A percentile compares a stretch with the other conserved stretches of the same genome.
phyloP scores from a whole-genome alignment of 1,140 invertebrate species.

The Eueides isabella region DNA sequence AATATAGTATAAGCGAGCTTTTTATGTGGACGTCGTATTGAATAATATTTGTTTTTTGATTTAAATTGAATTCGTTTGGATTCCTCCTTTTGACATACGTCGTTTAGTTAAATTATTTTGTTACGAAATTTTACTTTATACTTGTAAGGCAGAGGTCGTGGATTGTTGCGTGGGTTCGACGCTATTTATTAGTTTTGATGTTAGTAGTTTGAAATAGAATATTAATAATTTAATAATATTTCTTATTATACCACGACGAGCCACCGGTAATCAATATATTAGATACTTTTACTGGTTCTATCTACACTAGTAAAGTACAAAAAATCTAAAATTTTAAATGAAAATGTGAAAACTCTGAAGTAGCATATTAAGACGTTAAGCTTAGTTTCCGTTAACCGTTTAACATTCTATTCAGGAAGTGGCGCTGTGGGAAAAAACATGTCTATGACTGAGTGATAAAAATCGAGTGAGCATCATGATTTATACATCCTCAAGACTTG shows the following conservation, averaged over 20 bases:
- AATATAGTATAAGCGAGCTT: background rate
- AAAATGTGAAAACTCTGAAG: background rate
- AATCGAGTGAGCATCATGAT: conserved; percentile 46
- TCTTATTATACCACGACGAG: no score
- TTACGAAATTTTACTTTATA: background rate
- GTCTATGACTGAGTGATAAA: conserved; percentile 45
- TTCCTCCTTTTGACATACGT: background rate
- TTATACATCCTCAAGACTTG: conserved; percentile 44
- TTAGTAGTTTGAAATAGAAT: no score
- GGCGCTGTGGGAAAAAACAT: conserved; percentile 50
- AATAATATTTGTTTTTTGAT: background rate
- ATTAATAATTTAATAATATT: no score
- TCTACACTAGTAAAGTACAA: no score
- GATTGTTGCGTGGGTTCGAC: background rate
- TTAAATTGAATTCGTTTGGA: background rate
- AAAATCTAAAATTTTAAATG: no score
- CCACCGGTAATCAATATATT: no score
- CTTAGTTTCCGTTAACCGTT: conserved; percentile 38
- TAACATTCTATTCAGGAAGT: conserved; percentile 50
- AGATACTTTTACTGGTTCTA: no score
- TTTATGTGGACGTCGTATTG: background rate
- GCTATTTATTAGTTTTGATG: no score
- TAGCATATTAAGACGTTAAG: background rate
- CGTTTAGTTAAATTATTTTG: background rate
- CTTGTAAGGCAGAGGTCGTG: background rate